These are phyloP conservation scores for Leptodactylus fallax DNA, from an alignment of 2,797 vertebrate species.

Conservation along the genomic window DNA sequence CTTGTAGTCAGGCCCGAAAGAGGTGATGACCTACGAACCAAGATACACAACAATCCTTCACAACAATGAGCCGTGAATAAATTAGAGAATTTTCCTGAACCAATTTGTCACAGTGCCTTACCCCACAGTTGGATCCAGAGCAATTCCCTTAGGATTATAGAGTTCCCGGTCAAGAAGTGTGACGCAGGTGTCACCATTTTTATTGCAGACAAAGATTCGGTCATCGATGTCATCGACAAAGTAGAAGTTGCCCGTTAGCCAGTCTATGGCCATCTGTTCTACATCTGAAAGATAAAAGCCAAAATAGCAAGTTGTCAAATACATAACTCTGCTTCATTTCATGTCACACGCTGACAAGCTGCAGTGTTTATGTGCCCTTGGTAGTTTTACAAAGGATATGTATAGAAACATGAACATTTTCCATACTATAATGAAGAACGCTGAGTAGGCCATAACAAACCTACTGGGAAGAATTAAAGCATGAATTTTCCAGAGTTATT, in stretches of 20 bases:
- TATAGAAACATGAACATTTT: neutral
- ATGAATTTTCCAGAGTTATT: neutral
- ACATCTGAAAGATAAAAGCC: slow-evolving; percentile 80
- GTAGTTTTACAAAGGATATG: neutral
- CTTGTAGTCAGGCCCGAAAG: neutral
- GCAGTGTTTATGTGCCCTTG: neutral
- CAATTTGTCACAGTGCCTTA: slow-evolving; percentile 69
- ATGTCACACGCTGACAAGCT: slow-evolving; percentile 2
- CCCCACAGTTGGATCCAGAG: slow-evolving; percentile 95
- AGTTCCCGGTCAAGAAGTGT: slow-evolving; percentile 94
- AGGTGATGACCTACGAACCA: neutral
- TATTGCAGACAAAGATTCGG: slow-evolving; percentile 95
- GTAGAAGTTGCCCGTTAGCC: slow-evolving; percentile 98
- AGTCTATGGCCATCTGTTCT: slow-evolving; percentile 98
- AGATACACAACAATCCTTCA: neutral
- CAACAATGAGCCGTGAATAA: neutral
- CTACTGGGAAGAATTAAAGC: neutral
- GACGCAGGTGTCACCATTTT: slow-evolving; percentile 91
- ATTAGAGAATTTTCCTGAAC: neutral
- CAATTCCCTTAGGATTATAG: slow-evolving; percentile 95
- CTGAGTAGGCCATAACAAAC: neutral
- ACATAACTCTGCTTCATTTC: neutral
- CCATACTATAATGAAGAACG: neutral
- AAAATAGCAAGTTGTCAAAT: slow-evolving; percentile 15
- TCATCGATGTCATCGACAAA: slow-evolving; percentile 96